Percentiles rank a stretch among this genome's conserved stretches.
phyloP scores from a whole-genome alignment of 2,888 invertebrate species.

The Drosophila mimetica region DNA sequence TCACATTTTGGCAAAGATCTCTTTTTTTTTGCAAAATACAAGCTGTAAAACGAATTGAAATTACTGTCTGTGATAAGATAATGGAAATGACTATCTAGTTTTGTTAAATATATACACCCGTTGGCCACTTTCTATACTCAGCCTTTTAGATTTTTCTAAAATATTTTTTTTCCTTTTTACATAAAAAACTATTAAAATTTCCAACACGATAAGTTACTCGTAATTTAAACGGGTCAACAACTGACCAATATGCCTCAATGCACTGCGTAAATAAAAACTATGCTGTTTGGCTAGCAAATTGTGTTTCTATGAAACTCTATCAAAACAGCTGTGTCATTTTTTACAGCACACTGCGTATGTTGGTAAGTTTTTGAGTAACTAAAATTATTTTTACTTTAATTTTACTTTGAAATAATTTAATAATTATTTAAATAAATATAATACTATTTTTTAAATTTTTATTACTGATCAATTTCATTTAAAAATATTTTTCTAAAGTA shows the following conservation, averaged over 20 bases:
- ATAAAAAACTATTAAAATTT: no score
- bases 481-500: no score
- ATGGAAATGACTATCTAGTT: background rate
- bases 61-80: background rate
- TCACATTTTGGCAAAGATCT: no score
- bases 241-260: background rate
- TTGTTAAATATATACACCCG: background rate
- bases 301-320: background rate
- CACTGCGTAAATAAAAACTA: background rate
- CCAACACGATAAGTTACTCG: background rate
- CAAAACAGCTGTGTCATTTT: background rate
- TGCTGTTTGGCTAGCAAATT: background rate
- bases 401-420: no score
- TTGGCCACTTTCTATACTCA: background rate
- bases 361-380: no score
- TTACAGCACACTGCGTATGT: background rate
- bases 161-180: no score
- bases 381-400: no score
- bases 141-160: no score
- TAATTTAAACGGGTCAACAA: background rate
- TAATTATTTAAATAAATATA: no score
- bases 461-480: no score
- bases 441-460: no score
- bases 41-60: background rate
- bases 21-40: no score